phyloP scores from a whole-genome alignment of 2,888 invertebrate genomes.

The Diachrysia chrysitis region DNA sequence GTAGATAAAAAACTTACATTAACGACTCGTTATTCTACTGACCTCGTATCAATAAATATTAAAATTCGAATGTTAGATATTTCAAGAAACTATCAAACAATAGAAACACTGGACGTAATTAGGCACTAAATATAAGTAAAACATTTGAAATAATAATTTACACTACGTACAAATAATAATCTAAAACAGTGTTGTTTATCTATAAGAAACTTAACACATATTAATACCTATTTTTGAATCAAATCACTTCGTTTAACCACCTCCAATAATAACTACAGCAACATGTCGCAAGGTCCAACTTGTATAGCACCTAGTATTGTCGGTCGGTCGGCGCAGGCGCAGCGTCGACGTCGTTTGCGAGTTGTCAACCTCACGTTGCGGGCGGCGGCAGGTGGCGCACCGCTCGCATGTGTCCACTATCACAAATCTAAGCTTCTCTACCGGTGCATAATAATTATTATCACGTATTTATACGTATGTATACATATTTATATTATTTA shows the following conservation, averaged over 20 bases:
- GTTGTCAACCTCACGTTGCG: constrained; percentile 79
- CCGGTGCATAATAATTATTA: constrained; percentile 87
- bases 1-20: constrained; percentile 73
- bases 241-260: constrained; percentile 82
- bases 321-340: constrained; percentile 81
- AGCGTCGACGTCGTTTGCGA: constrained; percentile 77
- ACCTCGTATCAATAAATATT: constrained; percentile 87
- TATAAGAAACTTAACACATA: constrained; percentile 84
- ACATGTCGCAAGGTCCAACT: constrained; percentile 86
- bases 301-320: constrained; percentile 89
- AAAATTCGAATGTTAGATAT: constrained; percentile 81
- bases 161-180: constrained; percentile 84
- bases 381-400: constrained; percentile 63
- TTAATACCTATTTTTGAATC: constrained; percentile 84
- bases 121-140: constrained; percentile 83
- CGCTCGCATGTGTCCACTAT: constrained; percentile 81
- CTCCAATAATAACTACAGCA: constrained; percentile 82
- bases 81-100: constrained; percentile 81
- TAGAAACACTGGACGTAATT: constrained; percentile 84
- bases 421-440: constrained; percentile 88
- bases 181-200: constrained; percentile 81
- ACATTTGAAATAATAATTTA: constrained; percentile 83
- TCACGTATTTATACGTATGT: constrained; percentile 87
- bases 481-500: constrained; percentile 82
- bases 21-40: constrained; percentile 81